These are phyloP conservation scores for Zosterops borbonicus DNA, from an alignment of 2,113 vertebrate genomes.

Conservation along the genomic window DNA sequence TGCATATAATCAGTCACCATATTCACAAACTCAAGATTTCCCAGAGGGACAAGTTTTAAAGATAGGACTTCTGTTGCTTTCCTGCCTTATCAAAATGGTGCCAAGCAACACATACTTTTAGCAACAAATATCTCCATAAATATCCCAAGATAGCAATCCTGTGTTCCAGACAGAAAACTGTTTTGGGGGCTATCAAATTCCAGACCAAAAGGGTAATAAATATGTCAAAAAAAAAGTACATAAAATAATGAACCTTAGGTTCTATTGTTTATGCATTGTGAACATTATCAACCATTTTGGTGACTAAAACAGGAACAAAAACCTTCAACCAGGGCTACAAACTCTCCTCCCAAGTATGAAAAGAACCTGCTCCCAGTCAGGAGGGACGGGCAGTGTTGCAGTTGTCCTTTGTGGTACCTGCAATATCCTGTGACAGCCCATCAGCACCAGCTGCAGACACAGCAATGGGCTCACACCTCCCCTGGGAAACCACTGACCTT, in stretches of 20 bases:
- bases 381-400: background rate
- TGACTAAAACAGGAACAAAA: background rate
- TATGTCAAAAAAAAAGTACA: background rate
- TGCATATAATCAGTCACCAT: conserved; percentile 50
- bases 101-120: background rate
- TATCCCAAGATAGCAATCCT: background rate
- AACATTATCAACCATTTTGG: background rate
- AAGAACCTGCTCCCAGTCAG: background rate
- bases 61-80: conserved; percentile 22
- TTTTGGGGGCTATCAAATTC: background rate
- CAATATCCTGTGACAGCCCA: background rate
- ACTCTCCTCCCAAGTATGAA: background rate
- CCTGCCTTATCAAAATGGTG: conserved; percentile 32
- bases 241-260: background rate
- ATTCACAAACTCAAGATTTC: conserved; percentile 50
- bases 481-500: background rate
- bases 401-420: background rate
- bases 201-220: background rate
- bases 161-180: background rate
- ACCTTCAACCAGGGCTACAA: background rate
- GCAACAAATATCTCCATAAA: conserved; percentile 31
- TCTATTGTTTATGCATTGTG: background rate
- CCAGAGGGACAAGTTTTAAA: conserved; percentile 37
- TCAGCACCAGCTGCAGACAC: background rate
- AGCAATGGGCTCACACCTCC: background rate